Evolutionary conservation across 2,113 vertebrate genomes (phyloP), one percentile per base, ranked within the genome.

Genomic region (Callionymus lyra): DNA sequence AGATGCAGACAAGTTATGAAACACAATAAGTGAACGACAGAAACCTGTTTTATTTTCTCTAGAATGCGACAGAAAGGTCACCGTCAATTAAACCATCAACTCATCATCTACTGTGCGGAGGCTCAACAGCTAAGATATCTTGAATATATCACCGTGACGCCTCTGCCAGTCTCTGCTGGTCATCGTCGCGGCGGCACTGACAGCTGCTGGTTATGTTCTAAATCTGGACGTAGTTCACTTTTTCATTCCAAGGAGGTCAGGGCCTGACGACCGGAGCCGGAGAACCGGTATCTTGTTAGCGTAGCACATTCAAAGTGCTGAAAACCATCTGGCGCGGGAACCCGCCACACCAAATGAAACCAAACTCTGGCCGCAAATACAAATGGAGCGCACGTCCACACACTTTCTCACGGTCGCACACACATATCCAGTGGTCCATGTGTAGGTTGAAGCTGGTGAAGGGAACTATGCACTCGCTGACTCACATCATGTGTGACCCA

Each of bases 121-220:
- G n/a, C n/a, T n/a, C n/a, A n/a, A n/a, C n/a, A n/a, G n/a, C n/a
- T n/a, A n/a, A n/a, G n/a, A n/a, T n/a, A n/a, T n/a, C n/a, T n/a
- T n/a, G n/a, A n/a, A n/a, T n/a, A n/a, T n/a, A n/a, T n/a, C n/a
- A n/a, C n/a, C n/a, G n/a, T n/a, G n/a, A n/a, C n/a, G 21, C 21
- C 21, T 27, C 21, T 27, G 12, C 56, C 50, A 52, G 47, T 8
- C 31, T 34, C 42, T 32, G 18, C 35, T 19, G 41, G 10, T 14
- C 36, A 36, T 39, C 15, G 31, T 48, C 34, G 38, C 45, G 49
- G 49, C 38, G 19, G 27, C 12, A 15, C 53, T 65, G 74, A 68
- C 73, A 74, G 62, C 75, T 79, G 73, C 68, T 70, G 69, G 58
- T 72, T 66, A 74, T 58, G 49, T 41, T 52, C 72, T 74, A 74